phyloP scores from a whole-genome alignment of 2,113 vertebrate species.

The Ptychochromis oligacanthus region DNA sequence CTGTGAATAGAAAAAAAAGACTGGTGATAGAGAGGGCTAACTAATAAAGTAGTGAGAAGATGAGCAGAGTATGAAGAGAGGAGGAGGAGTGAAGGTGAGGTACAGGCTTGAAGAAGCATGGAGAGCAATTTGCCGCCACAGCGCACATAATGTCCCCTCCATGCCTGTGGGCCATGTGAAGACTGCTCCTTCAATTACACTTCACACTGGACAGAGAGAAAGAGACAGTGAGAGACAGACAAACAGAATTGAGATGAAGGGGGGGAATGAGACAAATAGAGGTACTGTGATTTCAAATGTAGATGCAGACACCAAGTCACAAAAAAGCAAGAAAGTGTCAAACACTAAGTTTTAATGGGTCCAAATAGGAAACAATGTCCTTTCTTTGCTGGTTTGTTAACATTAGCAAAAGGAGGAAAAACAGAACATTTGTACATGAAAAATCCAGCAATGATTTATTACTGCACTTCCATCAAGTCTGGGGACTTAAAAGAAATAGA shows the following conservation, averaged over 20 bases:
- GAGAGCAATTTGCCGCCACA: slow-evolving; percentile 81
- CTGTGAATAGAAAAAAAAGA: background rate
- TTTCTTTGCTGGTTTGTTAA: background rate
- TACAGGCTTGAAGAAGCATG: slow-evolving; percentile 68
- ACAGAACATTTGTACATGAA: background rate
- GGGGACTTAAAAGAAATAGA: background rate
- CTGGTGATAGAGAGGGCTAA: slow-evolving; percentile 48
- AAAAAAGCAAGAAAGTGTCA: background rate
- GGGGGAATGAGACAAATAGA: slow-evolving; percentile 35
- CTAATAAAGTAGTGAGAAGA: slow-evolving; percentile 67
- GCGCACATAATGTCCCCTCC: slow-evolving; percentile 80
- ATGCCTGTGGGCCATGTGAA: slow-evolving; percentile 78
- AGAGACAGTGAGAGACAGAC: slow-evolving; percentile 50
- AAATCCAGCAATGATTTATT: background rate
- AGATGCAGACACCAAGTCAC: background rate
- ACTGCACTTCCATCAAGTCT: background rate
- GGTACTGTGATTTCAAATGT: slow-evolving; percentile 20
- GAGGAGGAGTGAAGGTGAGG: slow-evolving; percentile 66
- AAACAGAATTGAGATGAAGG: slow-evolving; percentile 25
- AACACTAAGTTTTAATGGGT: background rate
- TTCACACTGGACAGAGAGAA: slow-evolving; percentile 70
- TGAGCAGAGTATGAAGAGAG: slow-evolving; percentile 57
- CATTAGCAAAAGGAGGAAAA: background rate
- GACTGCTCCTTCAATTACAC: slow-evolving; percentile 81
- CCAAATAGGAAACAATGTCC: background rate